These are phyloP conservation scores for Sipunculus nudus DNA, from an alignment of 2,888 invertebrate species.

Conservation along the genomic window DNA sequence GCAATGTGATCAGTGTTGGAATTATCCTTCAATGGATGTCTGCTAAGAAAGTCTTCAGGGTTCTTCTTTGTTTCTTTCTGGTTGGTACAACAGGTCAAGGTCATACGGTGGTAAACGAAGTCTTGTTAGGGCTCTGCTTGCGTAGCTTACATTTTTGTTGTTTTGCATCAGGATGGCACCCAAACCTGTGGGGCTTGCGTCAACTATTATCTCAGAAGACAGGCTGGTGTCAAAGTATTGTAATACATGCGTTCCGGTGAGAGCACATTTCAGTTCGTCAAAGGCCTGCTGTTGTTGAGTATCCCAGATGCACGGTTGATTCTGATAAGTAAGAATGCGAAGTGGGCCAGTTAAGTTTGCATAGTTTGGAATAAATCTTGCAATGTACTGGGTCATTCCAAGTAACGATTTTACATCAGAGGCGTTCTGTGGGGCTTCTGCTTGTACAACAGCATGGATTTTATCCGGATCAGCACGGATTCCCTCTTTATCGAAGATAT, in stretches of 20 bases:
- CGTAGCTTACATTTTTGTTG: background rate
- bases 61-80: too few relatives aligned
- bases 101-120: too few relatives aligned
- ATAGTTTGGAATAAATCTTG: slow-evolving; percentile 41
- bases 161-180: slow-evolving; percentile 40
- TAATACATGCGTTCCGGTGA: slow-evolving; percentile 14
- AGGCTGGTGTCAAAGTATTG: slow-evolving; percentile 32
- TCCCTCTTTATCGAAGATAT: slow-evolving; percentile 12
- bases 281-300: slow-evolving; percentile 31
- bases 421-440: slow-evolving; percentile 31
- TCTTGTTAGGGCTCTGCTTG: background rate
- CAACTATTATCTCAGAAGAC: slow-evolving; percentile 28
- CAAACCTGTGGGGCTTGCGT: slow-evolving; percentile 42
- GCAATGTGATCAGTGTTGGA: too few relatives aligned
- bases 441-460: slow-evolving; percentile 34
- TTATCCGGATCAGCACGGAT: slow-evolving; percentile 35
- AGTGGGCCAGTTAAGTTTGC: slow-evolving; percentile 39
- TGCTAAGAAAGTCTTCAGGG: too few relatives aligned
- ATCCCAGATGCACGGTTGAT: slow-evolving; percentile 35
- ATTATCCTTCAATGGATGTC: too few relatives aligned
- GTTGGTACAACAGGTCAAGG: too few relatives aligned
- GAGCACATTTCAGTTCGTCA: slow-evolving; percentile 14
- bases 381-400: slow-evolving; percentile 41
- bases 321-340: slow-evolving; percentile 34
- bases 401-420: slow-evolving; percentile 39